Base-by-base conservation (phyloP, 2,113 vertebrate species). In the Callithrix jacchus region DNA sequence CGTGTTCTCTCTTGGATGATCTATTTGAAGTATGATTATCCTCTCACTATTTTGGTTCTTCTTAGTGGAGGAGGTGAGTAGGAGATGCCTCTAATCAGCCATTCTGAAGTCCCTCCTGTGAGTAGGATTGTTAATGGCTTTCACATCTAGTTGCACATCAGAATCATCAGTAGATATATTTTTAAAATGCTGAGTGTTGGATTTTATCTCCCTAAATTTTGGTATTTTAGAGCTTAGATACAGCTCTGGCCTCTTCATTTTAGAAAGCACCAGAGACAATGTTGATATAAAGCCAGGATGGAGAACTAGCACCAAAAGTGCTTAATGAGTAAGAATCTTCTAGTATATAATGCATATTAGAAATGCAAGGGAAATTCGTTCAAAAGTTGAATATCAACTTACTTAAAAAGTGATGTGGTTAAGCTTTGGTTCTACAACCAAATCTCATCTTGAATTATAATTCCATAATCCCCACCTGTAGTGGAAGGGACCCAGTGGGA, bases 91-190 rank as follows among this genome's bases (percentile, higher is more conserved):
- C 66, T 68, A 68, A 68, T 68, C 66, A n/a, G 66, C 66, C 66
- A 68, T 68, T 35, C n/a, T 68, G 66, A 68, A n/a, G 61, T 30
- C 61, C 32, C 66, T 68, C 16, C 32, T 68, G 14, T 68, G 66
- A 68, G 74, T 49, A 49, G 11, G 30, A 66, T 85, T 96, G 92
- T 49, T 45, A 93, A 12, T 79, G 42, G 5, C 76, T 92, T 97
- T 87, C 25, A 91, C 79, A 83, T 70, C 27, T 90, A 90, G 17
- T 70, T 76, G 6, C 25, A 32, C 1, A 5, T 74, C 27, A 52
- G 18, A 93, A 89, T 94, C 35, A 54, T 27, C 20, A 73, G 1
- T 32, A 49, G 37, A 85, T 2, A 14, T 58, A 35, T 90, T 64
- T 61, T 64, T 27, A 32, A 52, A 71, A 47, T 89, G 12, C 2